Evolutionary conservation across 2,797 vertebrate genomes (phyloP).

Genomic region (Caiman crocodilus): DNA sequence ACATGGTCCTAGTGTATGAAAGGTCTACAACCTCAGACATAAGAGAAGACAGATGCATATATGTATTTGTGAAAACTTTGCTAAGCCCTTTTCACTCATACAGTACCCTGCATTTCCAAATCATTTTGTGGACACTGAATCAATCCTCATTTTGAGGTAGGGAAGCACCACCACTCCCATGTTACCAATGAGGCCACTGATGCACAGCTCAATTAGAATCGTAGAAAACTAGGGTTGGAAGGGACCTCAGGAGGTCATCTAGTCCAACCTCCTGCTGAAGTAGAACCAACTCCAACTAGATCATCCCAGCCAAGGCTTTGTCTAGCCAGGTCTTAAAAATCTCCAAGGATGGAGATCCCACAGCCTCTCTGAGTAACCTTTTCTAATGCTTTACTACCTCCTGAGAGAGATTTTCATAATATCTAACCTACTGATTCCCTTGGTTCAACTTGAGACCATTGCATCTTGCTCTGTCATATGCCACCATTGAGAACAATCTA

Average conservation of each 20-base stretch:
- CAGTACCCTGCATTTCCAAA: background rate
- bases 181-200: background rate
- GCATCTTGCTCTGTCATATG: background rate
- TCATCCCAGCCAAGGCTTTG: no score
- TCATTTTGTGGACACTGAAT: background rate
- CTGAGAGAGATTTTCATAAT: background rate
- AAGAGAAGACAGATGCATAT: background rate
- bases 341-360: no score
- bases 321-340: no score
- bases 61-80: background rate
- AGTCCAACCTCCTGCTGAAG: no score
- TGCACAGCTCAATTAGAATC: background rate
- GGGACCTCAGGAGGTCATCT: no score
- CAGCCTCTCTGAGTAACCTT: no score
- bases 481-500: no score
- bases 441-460: background rate
- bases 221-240: background rate
- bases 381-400: no score
- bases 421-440: background rate
- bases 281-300: no score
- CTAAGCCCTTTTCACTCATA: background rate
- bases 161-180: background rate
- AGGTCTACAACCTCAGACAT: background rate
- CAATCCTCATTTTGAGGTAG: background rate
- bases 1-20: background rate